Conservation (phyloP, 2,113 vertebrate genomes). For the Chaetura pelagica region DNA sequence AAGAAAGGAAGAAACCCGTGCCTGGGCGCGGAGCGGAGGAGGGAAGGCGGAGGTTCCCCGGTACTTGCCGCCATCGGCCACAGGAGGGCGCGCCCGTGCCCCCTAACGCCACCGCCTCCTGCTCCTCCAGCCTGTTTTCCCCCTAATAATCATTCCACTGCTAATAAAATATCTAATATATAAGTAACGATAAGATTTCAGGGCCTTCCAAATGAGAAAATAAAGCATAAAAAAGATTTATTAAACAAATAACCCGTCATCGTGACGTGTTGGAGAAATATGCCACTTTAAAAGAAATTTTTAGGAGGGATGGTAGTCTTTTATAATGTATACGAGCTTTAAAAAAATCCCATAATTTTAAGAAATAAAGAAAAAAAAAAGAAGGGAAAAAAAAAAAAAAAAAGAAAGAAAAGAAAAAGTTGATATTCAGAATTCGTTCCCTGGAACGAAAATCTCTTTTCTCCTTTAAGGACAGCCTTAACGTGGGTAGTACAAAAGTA, state of each 20-base stretch:
- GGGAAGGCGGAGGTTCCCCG: not conserved
- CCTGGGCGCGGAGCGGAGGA: not conserved
- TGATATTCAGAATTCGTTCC: conserved; percentile 38
- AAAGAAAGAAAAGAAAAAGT: not conserved
- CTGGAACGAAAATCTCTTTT: not conserved
- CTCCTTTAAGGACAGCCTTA: not conserved
- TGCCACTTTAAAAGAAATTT: conserved; percentile 21
- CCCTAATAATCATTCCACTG: conserved; percentile 52
- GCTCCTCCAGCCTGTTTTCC: not conserved
- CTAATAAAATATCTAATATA: conserved; percentile 75
- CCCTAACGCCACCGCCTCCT: not conserved
- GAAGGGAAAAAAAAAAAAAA: not conserved
- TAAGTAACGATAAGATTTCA: conserved; percentile 69
- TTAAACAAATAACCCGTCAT: conserved; percentile 63
- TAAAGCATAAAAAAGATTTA: conserved; percentile 65
- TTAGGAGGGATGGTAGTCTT: conserved; percentile 4
- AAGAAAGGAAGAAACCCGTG: not conserved
- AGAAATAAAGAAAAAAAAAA: not conserved
- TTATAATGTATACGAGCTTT: conserved; percentile 42
- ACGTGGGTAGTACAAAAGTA: not conserved
- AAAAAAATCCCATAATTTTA: conserved; percentile 40
- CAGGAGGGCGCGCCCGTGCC: conserved; percentile 78
- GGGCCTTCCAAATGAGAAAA: conserved; percentile 70
- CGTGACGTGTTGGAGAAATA: conserved; percentile 60
- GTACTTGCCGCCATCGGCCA: conserved; percentile 61